Percentiles rank a stretch among this genome's conserved stretches.
phyloP scores from a whole-genome alignment of 2,888 invertebrate species.

The Nesidiocoris tenuis region DNA sequence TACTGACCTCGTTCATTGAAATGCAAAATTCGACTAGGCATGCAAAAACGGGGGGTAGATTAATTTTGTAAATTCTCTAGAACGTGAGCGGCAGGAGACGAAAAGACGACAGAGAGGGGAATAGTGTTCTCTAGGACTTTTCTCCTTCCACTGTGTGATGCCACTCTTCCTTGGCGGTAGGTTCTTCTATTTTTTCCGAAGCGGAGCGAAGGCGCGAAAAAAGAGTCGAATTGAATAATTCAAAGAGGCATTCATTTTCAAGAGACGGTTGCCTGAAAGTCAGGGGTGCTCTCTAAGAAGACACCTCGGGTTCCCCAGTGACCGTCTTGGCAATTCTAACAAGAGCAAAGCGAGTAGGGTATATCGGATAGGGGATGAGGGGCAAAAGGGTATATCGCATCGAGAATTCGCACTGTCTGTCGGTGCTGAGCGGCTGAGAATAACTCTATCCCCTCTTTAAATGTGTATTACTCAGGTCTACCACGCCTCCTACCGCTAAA shows the following conservation, averaged over 20 bases:
- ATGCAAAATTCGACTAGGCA: too few relatives aligned
- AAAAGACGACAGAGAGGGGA: too few relatives aligned
- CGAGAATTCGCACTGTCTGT: background rate
- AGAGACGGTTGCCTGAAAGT: background rate
- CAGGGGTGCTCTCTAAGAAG: background rate
- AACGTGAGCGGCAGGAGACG: too few relatives aligned
- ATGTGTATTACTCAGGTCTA: background rate
- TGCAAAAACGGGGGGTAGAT: too few relatives aligned
- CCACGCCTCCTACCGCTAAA: too few relatives aligned
- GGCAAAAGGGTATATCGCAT: background rate
- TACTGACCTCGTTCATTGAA: too few relatives aligned
- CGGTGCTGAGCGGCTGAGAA: background rate
- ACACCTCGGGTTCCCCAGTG: background rate
- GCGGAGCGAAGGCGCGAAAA: background rate
- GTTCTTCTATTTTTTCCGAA: background rate
- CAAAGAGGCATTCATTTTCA: conserved; percentile 2
- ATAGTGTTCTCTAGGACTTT: too few relatives aligned
- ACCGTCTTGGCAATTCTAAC: background rate
- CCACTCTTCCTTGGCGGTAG: conserved; percentile 6
- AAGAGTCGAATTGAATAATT: conserved; percentile 26
- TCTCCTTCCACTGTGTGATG: background rate
- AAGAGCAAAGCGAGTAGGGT: background rate
- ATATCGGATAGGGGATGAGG: background rate
- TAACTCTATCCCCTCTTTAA: background rate
- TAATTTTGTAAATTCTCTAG: too few relatives aligned